Conservation (phyloP, 2,888 invertebrate genomes). For the Erebia aethiops region DNA sequence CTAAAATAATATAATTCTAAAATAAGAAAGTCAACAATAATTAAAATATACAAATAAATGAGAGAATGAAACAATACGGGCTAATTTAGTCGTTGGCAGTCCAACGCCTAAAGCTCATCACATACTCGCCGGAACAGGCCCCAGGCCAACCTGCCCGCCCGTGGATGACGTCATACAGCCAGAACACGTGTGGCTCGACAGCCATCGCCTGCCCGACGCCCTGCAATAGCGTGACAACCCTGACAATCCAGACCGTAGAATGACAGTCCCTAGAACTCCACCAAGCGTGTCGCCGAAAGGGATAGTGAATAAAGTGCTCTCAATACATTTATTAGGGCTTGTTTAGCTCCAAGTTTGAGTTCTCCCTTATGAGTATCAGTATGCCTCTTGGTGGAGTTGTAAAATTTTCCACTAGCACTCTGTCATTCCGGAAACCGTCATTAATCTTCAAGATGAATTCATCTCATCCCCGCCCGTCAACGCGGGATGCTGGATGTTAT, state of each 20-base stretch:
- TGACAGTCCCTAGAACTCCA: neutral
- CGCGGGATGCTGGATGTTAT: neutral
- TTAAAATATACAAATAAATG: too few relatives aligned
- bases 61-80: too few relatives aligned
- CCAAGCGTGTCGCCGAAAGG: too few relatives aligned
- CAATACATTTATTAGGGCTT: too few relatives aligned
- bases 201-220: conserved; percentile 61
- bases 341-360: too few relatives aligned
- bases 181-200: conserved; percentile 72
- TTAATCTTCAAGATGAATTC: neutral
- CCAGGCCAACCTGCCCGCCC: conserved; percentile 91
- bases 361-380: too few relatives aligned
- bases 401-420: neutral
- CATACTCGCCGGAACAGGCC: conserved; percentile 99
- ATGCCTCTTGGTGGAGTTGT: too few relatives aligned
- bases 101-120: too few relatives aligned
- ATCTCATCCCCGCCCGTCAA: neutral
- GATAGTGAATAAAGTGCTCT: too few relatives aligned
- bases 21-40: too few relatives aligned
- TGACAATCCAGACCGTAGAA: neutral
- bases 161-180: conserved; percentile 93
- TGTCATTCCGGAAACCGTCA: neutral
- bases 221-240: conserved; percentile 60
- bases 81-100: too few relatives aligned
- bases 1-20: too few relatives aligned